Evolutionary conservation across 30 jellyfish, hydroid and myxozoan genomes (phyloP), one percentile per base, ranked within the genome.

Genomic region (Morbakka virulenta): DNA sequence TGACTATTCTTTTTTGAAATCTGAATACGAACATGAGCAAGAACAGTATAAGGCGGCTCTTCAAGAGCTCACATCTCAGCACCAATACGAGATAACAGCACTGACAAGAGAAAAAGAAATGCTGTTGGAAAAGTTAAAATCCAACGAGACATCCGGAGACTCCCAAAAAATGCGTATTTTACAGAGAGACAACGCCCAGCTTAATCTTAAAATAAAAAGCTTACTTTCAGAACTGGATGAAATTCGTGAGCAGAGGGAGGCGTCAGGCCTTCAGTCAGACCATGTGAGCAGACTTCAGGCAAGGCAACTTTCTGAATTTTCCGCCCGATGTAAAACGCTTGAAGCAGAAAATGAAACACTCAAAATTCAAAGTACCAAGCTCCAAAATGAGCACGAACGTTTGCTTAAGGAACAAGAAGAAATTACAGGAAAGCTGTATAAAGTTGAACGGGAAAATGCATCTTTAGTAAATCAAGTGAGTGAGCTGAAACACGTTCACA

Each of bases 21-120:
- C 99, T 0, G 99, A 93, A 69, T 93, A 83, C 64, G 99, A 93
- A 70, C 99, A 93, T 62, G 99, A 93, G 64, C 90, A 87, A 95
- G 96, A 82, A 62, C 14, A 78, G 30, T 62, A 81, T 53, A 92
- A 81, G 21, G 81, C 95, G 35, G 53, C 73, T 35, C 21, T 82
- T 51, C 92, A 92, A 47, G 98, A 92, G 79, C 70, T 72, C 41
- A 52, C 52, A 35, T 77, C 81, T 12, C 95, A 92, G 71, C 80
- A 71, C 52, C 71, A 75, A 35, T 69, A 85, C 28, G 96, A 92
- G 89, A 69, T 87, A 41, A 97, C 86, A n/a, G 32, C 90, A 33
- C 64, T 86, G 4, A 80, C 62, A 35, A 86, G 77, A 70, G 96
- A 93, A 83, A 77, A 76, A 70, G 82, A 63, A 49, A 90, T 88